Evolutionary conservation across 2,797 vertebrate genomes (phyloP).

Genomic region (Setipinna tenuifilis): DNA sequence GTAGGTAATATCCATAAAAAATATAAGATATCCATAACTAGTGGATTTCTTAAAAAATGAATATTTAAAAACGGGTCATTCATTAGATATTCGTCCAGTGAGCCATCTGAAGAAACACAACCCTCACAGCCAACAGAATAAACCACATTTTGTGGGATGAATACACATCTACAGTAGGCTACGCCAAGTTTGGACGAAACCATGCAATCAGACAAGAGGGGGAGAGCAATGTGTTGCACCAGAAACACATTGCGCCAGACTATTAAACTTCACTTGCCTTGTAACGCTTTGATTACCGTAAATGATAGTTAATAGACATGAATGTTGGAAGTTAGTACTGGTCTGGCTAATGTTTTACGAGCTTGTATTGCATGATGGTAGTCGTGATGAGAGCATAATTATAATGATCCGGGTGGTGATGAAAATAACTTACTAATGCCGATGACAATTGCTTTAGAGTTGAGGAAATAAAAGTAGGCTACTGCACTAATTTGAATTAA

Average conservation of each 20-base stretch:
- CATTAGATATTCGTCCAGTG: constrained; percentile 62
- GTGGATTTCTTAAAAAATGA: constrained; percentile 48
- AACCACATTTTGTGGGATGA: constrained; percentile 50
- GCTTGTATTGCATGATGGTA: not conserved
- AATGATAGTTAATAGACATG: not conserved
- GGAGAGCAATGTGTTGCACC: constrained; percentile 30
- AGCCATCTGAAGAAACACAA: constrained; percentile 57
- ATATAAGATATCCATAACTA: constrained; percentile 66
- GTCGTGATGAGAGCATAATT: not conserved
- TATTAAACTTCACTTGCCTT: not conserved
- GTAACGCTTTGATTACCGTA: not conserved
- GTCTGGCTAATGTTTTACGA: not conserved
- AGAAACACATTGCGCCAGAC: not conserved
- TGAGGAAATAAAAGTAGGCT: not conserved
- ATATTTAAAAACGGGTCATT: constrained; percentile 56
- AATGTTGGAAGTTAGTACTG: not conserved
- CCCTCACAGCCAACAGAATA: constrained; percentile 49
- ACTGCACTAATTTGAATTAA: not conserved
- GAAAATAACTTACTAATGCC: not conserved
- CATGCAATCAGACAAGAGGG: constrained; percentile 62
- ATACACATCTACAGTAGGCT: constrained; percentile 42
- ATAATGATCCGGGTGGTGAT: not conserved
- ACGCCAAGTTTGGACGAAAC: constrained; percentile 66
- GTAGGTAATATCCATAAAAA: constrained; percentile 70
- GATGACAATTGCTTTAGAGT: not conserved